These are phyloP conservation scores for Bujurquina vittata DNA, from an alignment of 2,113 vertebrate species.

Conservation along the genomic window DNA sequence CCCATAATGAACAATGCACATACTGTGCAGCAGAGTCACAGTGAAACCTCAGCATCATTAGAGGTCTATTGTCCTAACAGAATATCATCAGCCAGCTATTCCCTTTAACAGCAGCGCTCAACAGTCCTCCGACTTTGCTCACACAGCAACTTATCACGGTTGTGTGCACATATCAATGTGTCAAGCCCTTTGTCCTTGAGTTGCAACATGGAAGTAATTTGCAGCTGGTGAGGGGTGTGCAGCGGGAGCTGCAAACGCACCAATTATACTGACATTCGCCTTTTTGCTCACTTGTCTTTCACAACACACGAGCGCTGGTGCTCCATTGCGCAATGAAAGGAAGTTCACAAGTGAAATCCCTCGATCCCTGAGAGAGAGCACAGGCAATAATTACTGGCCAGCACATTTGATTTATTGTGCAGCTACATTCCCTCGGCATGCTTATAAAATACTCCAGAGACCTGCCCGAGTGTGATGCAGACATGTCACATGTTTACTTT, in stretches of 20 bases:
- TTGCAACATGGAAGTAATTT: conserved; percentile 69
- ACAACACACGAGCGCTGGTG: conserved; percentile 46
- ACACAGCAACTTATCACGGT: conserved; percentile 42
- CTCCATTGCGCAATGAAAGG: conserved; percentile 31
- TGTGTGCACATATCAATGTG: conserved; percentile 62
- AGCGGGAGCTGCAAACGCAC: conserved; percentile 52
- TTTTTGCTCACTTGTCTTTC: conserved; percentile 72
- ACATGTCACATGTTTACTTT: conserved; percentile 2
- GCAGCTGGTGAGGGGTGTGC: conserved; percentile 46
- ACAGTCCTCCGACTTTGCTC: conserved; percentile 5
- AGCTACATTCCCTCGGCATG: conserved; percentile 32
- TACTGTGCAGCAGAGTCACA: background rate
- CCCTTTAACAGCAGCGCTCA: conserved; percentile 24
- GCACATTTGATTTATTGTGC: conserved; percentile 63
- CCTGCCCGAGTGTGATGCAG: conserved; percentile 26
- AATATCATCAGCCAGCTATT: conserved; percentile 11
- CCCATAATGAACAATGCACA: background rate
- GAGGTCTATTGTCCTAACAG: conserved; percentile 23
- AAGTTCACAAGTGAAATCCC: conserved; percentile 66
- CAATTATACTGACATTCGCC: conserved; percentile 73
- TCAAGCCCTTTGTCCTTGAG: conserved; percentile 70
- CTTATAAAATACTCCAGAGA: conserved; percentile 56
- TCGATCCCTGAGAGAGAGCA: conserved; percentile 48
- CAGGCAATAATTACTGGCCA: conserved; percentile 66
- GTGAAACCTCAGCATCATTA: conserved; percentile 23